Conservation (phyloP, 2,888 invertebrate genomes). For the Drosophila peninsularis region DNA sequence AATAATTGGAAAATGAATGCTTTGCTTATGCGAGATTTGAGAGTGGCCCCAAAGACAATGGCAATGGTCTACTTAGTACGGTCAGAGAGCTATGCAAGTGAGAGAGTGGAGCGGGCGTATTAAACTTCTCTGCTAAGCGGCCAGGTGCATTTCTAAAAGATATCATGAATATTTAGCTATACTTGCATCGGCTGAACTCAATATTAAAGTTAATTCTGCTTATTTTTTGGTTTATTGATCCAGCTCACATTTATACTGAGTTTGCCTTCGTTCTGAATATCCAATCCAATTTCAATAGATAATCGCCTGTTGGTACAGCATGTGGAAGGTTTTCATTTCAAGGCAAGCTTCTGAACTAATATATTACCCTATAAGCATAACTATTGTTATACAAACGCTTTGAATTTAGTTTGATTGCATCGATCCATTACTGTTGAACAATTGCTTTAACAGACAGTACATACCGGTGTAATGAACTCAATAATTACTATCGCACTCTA, state of each 20-base stretch:
- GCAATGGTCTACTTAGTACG: conserved; percentile 31
- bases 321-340: too few relatives aligned
- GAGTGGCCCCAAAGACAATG: conserved; percentile 60
- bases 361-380: too few relatives aligned
- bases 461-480: too few relatives aligned
- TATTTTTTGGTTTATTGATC: neutral
- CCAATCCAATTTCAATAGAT: too few relatives aligned
- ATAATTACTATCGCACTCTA: too few relatives aligned
- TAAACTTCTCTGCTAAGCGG: neutral
- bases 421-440: too few relatives aligned
- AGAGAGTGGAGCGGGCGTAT: neutral
- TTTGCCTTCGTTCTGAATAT: too few relatives aligned
- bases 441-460: too few relatives aligned
- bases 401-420: too few relatives aligned
- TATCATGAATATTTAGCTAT: conserved; percentile 6
- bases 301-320: too few relatives aligned
- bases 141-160: neutral
- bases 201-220: neutral
- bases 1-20: conserved; percentile 79
- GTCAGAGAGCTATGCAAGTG: conserved; percentile 10
- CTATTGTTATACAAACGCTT: too few relatives aligned
- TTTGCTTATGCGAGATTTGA: conserved; percentile 71
- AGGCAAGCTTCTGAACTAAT: too few relatives aligned
- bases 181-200: neutral
- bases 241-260: neutral